Evolutionary conservation across 37 sponge, comb jelly and placozoan species (phyloP), one percentile per base, ranked within the genome.

Genomic region (Bolinopsis microptera): DNA sequence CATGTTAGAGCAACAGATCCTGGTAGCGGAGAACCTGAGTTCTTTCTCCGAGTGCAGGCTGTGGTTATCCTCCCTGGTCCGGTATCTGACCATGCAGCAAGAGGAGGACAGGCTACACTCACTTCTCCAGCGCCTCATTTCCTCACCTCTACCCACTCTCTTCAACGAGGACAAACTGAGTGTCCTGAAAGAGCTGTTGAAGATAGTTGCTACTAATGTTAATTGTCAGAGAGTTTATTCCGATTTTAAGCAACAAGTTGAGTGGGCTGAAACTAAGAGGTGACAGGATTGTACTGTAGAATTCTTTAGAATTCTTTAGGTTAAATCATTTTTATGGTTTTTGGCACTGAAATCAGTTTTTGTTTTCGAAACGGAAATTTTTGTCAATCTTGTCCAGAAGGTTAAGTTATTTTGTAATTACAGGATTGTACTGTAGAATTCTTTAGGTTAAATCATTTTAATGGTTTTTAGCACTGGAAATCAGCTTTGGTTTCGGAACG

Each of bases 181-280:
- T 0, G 77, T 96, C 2, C 31, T 96, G 77, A 83, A 93, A 34
- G 69, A 95, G n/a, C 41, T 94, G 25, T 75, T 96, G 26, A 68
- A 93, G 0, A 16, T 93, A 22, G 83, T 96, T 32, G 95, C 94
- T 13, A 37, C 90, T 35, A 95, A 96, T 39, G 69, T 95, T 24
- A 94, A 69, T 32, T 83, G 95, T 16, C 97, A 96, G 92, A 92
- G 97, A 68, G 69, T 96, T 23, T 96, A 96, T 38, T 92, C 68
- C 68, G 97, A 96, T 35, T 88, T 96, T 0, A 95, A 93, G 41
- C 95, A 94, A 23, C 70, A 94, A 24, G 21, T 93, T 61, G 96
- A 95, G 25, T 92, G 93, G 90, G 90, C n/a, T 16, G 90, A 77
- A 35, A 18, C 75, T 8, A 86, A 41, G 24, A 86, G 90, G 61